These are phyloP conservation scores for Andrena praecox DNA, from an alignment of 2,888 invertebrate species.

Conservation along the genomic window DNA sequence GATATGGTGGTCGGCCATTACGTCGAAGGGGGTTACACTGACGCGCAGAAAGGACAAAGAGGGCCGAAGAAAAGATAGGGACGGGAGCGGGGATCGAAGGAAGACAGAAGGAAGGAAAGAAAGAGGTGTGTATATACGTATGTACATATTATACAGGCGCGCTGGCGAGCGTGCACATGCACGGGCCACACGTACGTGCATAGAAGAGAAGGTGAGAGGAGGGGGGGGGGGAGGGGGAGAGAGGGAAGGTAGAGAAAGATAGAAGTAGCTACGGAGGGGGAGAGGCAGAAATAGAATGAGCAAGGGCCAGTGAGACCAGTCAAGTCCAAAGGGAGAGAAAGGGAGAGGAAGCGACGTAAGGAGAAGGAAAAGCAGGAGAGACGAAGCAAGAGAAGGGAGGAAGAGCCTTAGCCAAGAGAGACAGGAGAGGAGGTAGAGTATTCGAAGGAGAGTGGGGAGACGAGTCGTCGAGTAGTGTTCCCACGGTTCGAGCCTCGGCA, in stretches of 20 bases:
- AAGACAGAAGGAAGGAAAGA: conserved; percentile 56
- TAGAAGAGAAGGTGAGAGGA: conserved; percentile 33
- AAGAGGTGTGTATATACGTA: conserved; percentile 29
- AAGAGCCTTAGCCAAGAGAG: conserved; percentile 69
- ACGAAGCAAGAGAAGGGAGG: conserved; percentile 71
- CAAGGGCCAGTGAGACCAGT: conserved; percentile 36
- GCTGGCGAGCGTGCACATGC: background rate
- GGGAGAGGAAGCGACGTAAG: conserved; percentile 34
- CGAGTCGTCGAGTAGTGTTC: conserved; percentile 84
- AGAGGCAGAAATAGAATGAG: conserved; percentile 81
- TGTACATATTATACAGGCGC: background rate
- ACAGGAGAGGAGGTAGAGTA: conserved; percentile 68
- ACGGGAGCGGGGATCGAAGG: conserved; percentile 67
- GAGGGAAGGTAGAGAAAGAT: conserved; percentile 72
- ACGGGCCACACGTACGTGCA: background rate
- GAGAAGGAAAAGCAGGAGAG: conserved; percentile 84
- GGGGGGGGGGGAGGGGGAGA: conserved; percentile 17
- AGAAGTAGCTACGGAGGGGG: conserved; percentile 80
- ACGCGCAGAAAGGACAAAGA: conserved; percentile 61
- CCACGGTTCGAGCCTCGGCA: conserved; percentile 88
- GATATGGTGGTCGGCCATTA: conserved; percentile 80
- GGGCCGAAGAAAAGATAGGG: conserved; percentile 56
- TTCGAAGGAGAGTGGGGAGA: conserved; percentile 78
- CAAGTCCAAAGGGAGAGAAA: conserved; percentile 49
- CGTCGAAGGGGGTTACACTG: conserved; percentile 75